Base-by-base conservation (phyloP, 2,113 vertebrate species). In the Dissostichus mawsoni region DNA sequence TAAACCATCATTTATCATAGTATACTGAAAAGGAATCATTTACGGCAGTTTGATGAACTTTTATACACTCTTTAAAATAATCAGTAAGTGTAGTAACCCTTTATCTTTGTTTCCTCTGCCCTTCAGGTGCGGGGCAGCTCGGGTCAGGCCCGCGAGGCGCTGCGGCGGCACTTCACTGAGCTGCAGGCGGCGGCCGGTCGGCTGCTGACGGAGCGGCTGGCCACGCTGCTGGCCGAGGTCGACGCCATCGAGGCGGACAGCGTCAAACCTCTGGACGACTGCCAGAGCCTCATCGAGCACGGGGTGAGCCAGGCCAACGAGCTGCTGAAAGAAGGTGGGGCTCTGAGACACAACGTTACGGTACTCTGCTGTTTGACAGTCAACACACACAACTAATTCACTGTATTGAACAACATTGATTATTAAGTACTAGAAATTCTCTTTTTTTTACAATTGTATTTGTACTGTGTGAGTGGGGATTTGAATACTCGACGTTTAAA, bases 281-380 rank as follows among this genome's bases (percentile, higher is more conserved):
- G 93, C 29, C 93, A 93, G 88, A 91, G 85, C 48, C 89, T 94
- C 48, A 93, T 94, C 3, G 90, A 93, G 77, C 89, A 93, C 2
- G 91, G 93, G 0, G 89, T 94, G 84, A 82, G 90, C n/a, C 93
- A 94, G 81, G 93, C 93, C 0, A 89, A 93, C 58, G 91, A 93
- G 80, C 89, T 94, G 82, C 92, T 94, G 45, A 76, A 90, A 58
- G 93, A 94, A 20, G 93, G 93, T 92, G 55, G 2, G 86, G 5
- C 23, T 48, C 7, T 25, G 3, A 17, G 33, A 17, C 1, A 9
- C 29, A 10, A n/a, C 18, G 3, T 41, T 18, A 6, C 61, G 3
- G 12, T 41, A 41, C 36, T 20, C 61, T 45, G 18, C 61, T 51
- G 61, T 33, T 45, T 36, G 41, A 33, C 47, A 29, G 4, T 41